Evolutionary conservation across 2,113 vertebrate genomes (phyloP).

Genomic region (Xenopus borealis): DNA sequence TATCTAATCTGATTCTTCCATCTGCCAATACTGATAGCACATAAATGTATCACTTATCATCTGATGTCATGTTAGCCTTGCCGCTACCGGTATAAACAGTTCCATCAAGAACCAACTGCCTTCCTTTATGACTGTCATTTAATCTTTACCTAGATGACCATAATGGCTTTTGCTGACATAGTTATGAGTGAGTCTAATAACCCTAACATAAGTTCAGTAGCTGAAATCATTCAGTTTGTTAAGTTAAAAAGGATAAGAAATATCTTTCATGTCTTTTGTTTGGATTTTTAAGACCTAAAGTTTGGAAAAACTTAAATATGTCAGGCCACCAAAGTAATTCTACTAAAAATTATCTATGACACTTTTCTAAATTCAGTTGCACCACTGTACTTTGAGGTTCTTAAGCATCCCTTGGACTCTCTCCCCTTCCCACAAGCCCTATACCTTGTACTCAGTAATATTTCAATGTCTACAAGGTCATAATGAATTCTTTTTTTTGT

Average conservation of each 20-base stretch:
- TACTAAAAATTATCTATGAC: no score
- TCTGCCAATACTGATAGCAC: slow-evolving; percentile 49
- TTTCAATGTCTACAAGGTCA: no score
- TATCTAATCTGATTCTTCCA: slow-evolving; percentile 51
- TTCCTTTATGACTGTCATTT: slow-evolving; percentile 47
- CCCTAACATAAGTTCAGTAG: slow-evolving; percentile 5
- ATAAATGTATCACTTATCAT: slow-evolving; percentile 53
- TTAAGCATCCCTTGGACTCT: no score
- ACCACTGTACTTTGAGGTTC: no score
- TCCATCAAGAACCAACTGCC: slow-evolving; percentile 31
- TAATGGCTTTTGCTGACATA: slow-evolving; percentile 21
- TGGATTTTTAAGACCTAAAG: background rate
- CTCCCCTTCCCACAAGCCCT: no score
- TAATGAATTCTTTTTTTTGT: no score
- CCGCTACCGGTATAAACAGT: slow-evolving; percentile 30
- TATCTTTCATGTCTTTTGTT: background rate
- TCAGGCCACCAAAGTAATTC: no score
- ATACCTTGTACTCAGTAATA: no score
- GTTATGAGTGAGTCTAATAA: slow-evolving; percentile 20
- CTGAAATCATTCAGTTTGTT: slow-evolving; percentile 4
- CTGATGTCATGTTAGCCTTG: slow-evolving; percentile 32
- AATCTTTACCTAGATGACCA: slow-evolving; percentile 29
- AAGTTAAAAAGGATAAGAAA: background rate
- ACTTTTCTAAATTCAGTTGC: no score
- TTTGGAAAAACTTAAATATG: no score